These are phyloP conservation scores for Tachina grossa DNA, from an alignment of 2,888 invertebrate species.

Conservation along the genomic window DNA sequence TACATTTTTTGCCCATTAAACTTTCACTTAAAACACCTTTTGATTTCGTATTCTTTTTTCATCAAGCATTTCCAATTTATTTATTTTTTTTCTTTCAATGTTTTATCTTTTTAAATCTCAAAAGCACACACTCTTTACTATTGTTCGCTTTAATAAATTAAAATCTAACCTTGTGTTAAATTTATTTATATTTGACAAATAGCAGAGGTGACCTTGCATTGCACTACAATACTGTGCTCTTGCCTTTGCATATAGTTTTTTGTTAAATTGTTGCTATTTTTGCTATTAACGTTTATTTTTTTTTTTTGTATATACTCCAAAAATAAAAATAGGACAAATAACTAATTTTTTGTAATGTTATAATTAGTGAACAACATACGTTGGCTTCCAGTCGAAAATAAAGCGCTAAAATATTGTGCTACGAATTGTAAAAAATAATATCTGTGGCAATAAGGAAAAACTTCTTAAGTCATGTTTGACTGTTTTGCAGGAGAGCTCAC, in stretches of 20 bases:
- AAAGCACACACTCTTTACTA: neutral
- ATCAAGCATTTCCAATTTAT: constrained; percentile 7
- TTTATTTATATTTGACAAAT: constrained; percentile 44
- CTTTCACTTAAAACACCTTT: neutral
- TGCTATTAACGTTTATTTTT: neutral
- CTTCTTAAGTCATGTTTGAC: too few relatives aligned
- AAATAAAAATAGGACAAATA: neutral
- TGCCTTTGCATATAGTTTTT: constrained; percentile 23
- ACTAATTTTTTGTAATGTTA: constrained; percentile 46
- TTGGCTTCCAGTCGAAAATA: neutral
- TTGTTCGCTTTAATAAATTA: constrained; percentile 14
- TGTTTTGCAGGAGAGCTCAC: too few relatives aligned
- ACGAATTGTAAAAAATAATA: neutral
- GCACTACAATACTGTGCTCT: constrained; percentile 7
- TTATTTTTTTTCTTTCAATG: neutral
- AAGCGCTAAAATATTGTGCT: neutral
- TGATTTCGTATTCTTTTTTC: neutral
- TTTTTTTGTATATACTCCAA: neutral
- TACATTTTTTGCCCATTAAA: too few relatives aligned
- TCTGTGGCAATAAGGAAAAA: neutral
- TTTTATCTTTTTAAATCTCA: constrained; percentile 10
- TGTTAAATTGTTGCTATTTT: neutral
- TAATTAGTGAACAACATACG: constrained; percentile 63
- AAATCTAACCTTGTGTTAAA: constrained; percentile 44
- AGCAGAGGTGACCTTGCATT: constrained; percentile 44